Evolutionary conservation across 2,888 invertebrate species (phyloP).

Genomic region (Eucriotettix oculatus): DNA sequence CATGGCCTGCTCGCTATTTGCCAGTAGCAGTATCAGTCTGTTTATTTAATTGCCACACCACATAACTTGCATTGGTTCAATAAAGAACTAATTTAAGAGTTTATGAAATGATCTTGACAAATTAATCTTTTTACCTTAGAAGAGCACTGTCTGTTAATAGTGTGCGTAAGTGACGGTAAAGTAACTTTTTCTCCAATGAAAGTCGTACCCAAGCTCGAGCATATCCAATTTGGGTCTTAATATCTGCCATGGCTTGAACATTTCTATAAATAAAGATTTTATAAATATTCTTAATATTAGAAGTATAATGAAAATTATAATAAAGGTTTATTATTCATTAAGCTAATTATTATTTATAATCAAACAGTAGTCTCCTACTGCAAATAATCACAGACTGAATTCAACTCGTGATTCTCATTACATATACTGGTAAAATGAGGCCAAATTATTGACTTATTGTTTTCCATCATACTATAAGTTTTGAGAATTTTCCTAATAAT

Average conservation of each 20-base stretch:
- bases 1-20: neutral
- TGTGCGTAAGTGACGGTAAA: conserved; percentile 82
- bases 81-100: too few relatives aligned
- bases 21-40: neutral
- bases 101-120: neutral
- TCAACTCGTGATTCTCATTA: too few relatives aligned
- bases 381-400: too few relatives aligned
- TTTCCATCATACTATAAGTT: too few relatives aligned
- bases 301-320: too few relatives aligned
- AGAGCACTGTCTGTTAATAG: conserved; percentile 64
- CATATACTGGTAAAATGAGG: too few relatives aligned
- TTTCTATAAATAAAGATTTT: conserved; percentile 37
- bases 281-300: too few relatives aligned
- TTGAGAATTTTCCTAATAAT: too few relatives aligned
- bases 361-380: too few relatives aligned
- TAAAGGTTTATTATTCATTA: too few relatives aligned
- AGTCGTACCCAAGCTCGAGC: conserved; percentile 92
- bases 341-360: too few relatives aligned
- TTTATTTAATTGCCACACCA: neutral
- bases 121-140: conserved; percentile 32
- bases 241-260: conserved; percentile 89
- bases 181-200: conserved; percentile 86
- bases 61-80: neutral
- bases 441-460: too few relatives aligned
- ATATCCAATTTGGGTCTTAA: conserved; percentile 89